A percentile compares a stretch with the other conserved stretches of the same genome.
These are phyloP conservation scores for Oeneis ivallda DNA, from an alignment of 2,888 invertebrate species.

Conservation along the genomic window DNA sequence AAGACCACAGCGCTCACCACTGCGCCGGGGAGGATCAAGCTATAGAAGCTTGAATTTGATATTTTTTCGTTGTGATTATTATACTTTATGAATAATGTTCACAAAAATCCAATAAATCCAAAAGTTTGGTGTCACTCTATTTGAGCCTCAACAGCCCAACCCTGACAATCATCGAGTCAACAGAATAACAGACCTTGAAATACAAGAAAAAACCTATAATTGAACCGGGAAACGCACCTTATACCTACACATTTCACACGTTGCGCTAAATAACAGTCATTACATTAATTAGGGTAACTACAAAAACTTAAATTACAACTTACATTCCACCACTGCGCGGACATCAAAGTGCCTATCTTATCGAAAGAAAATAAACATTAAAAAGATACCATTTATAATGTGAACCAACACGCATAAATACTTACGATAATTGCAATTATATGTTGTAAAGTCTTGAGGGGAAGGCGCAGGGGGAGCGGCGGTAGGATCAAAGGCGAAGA, in stretches of 20 bases:
- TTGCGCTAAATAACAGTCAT: background rate
- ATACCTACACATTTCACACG: background rate
- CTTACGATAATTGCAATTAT: slow-evolving; percentile 41
- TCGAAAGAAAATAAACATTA: slow-evolving; percentile 29
- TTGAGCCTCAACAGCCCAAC: too few species aligned
- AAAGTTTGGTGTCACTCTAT: too few species aligned
- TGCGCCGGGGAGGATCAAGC: too few species aligned
- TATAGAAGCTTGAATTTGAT: too few species aligned
- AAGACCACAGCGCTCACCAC: too few species aligned
- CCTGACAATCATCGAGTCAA: too few species aligned
- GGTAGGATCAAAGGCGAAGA: slow-evolving; percentile 69
- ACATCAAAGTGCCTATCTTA: slow-evolving; percentile 27
- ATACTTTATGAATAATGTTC: too few species aligned
- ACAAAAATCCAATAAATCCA: too few species aligned
- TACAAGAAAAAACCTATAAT: background rate
- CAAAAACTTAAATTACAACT: background rate
- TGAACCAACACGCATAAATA: slow-evolving; percentile 36
- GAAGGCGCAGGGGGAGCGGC: slow-evolving; percentile 22
- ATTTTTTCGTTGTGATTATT: too few species aligned
- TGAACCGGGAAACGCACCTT: background rate
- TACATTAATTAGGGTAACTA: slow-evolving; percentile 9
- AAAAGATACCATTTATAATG: slow-evolving; percentile 34
- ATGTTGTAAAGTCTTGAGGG: slow-evolving; percentile 30
- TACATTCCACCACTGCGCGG: slow-evolving; percentile 2
- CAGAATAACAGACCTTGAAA: background rate